Base-by-base conservation (phyloP, 2,888 invertebrate genomes). In the Caradrina clavipalpis region DNA sequence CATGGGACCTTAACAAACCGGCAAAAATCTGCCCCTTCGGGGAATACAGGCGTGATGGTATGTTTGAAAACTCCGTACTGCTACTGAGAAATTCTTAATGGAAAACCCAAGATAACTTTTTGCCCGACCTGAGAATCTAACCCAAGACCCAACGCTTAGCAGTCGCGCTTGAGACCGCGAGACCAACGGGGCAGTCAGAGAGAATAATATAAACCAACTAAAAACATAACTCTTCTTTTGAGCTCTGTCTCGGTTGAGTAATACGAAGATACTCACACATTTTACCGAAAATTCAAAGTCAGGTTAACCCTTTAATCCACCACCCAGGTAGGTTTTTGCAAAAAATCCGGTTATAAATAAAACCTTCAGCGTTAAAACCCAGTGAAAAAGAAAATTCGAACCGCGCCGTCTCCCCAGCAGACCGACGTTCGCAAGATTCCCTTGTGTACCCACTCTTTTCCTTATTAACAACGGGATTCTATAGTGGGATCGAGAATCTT, bases 381-480 rank as follows among this genome's bases (percentile, higher is more conserved):
- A 87, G 84, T 87, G 88, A 90, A 89, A 91, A 90, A 90, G 91
- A 91, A 91, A 91, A 89, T 90, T 89, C 77, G 86, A 87, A 88
- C 80, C 71, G 61, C 80, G 70, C 75, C 73, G 64, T 76, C 80
- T 76, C 73, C 80, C 74, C 54, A 35, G 50, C 67, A 69, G 75
- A 69, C 78, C 82, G 76, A 77, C 82, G 78, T 81, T 80, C 76
- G 78, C 83, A 88, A 90, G 88, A 88, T 89, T 71, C 89, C 88
- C 90, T 83, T 83, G 82, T 84, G 84, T 85, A 89, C 87, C 87
- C 80, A 87, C 90, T 87, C 89, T 87, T 88, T 90, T 91, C 89
- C 89, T 91, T 91, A 90, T 91, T 91, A 91, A 91, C 90, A 91
- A 91, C 89, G 86, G 83, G 85, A 85, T 86, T 81, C 79, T 78